These are phyloP conservation scores for Steromphala cineraria DNA, from an alignment of 2,888 invertebrate species.

Conservation along the genomic window DNA sequence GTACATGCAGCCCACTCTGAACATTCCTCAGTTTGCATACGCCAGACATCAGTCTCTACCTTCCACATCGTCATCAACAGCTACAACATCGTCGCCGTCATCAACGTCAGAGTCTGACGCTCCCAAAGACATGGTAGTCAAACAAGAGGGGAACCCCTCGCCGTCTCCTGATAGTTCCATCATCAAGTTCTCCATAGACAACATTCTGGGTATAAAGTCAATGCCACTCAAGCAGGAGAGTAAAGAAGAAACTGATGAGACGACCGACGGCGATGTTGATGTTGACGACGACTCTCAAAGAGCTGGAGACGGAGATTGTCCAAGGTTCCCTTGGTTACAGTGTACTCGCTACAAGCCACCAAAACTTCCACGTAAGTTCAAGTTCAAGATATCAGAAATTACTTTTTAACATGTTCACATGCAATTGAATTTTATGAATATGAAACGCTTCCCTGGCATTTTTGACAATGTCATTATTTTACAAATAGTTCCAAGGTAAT, in stretches of 20 bases:
- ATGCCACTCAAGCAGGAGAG: background rate
- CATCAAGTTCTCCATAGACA: constrained; percentile 59
- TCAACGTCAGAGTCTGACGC: background rate
- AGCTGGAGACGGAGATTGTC: background rate
- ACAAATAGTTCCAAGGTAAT: too few relatives aligned
- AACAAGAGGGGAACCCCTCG: background rate
- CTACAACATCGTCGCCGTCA: background rate
- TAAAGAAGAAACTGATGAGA: background rate
- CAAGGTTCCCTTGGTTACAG: constrained; percentile 68
- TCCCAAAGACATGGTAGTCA: background rate
- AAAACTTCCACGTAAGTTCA: constrained; percentile 69
- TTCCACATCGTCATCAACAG: background rate
- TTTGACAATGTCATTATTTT: too few relatives aligned
- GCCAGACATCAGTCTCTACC: background rate
- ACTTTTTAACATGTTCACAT: too few relatives aligned
- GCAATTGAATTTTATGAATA: too few relatives aligned
- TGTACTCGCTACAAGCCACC: constrained; percentile 74
- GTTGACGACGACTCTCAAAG: background rate
- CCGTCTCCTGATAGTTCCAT: background rate
- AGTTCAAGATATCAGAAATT: too few relatives aligned
- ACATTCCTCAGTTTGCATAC: background rate
- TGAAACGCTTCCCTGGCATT: too few relatives aligned
- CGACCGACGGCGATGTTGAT: background rate
- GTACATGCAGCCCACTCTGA: background rate
- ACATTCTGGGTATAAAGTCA: constrained; percentile 42